Conservation (phyloP, 2,888 invertebrate genomes). For the Spatulosminthurus flaviceps region DNA sequence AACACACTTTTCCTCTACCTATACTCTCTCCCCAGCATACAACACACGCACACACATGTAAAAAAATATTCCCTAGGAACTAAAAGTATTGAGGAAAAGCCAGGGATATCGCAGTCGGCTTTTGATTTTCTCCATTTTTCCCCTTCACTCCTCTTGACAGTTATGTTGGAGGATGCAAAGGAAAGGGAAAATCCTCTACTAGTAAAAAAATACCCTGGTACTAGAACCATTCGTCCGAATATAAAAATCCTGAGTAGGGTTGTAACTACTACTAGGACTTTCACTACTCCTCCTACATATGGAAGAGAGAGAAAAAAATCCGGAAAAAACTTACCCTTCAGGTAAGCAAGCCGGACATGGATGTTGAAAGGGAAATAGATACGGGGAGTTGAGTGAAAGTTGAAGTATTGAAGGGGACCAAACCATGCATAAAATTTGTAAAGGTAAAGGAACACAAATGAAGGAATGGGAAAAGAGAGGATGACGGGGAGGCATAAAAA, state of each 20-base stretch:
- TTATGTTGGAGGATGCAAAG: neutral
- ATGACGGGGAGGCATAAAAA: neutral
- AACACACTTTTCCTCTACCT: neutral
- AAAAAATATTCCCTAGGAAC: too few species aligned
- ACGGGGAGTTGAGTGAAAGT: neutral
- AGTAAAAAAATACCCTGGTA: too few species aligned
- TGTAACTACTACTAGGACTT: too few species aligned
- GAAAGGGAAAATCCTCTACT: too few species aligned
- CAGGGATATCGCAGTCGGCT: constrained; percentile 16
- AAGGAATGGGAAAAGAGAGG: neutral
- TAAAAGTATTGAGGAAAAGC: neutral
- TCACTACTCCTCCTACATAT: neutral
- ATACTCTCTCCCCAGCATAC: neutral
- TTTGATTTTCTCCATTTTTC: constrained; percentile 21
- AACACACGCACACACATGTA: too few species aligned
- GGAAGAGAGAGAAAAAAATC: neutral
- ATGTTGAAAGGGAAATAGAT: neutral
- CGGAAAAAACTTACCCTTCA: neutral
- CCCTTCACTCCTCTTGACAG: neutral
- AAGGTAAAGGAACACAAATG: neutral
- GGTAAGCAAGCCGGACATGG: constrained; percentile 18
- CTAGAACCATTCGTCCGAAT: too few species aligned
- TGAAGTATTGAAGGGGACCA: neutral
- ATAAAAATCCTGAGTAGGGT: too few species aligned
- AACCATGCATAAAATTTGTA: constrained; percentile 8